A percentile compares a stretch with the other conserved stretches of the same genome.
Conservation (phyloP, 2,113 vertebrate genomes). For the Prunella himalayana region DNA sequence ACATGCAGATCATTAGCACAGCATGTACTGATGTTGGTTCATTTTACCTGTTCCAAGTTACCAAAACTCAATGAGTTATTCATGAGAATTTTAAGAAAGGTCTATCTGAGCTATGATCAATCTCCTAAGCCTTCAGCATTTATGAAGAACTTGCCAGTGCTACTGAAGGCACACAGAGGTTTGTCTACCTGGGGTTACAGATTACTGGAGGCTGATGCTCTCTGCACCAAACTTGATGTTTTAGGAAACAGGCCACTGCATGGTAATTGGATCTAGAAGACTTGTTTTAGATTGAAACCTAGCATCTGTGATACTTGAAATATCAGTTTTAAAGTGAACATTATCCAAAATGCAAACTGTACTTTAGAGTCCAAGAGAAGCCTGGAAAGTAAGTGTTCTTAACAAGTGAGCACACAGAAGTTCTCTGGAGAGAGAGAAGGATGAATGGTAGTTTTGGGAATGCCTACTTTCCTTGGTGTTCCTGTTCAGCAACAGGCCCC, state of each 20-base stretch:
- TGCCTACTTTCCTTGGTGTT: rapidly evolving
- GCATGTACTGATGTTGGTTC: neutral
- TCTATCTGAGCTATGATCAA: neutral
- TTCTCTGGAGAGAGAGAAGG: neutral
- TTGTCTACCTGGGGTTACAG: neutral
- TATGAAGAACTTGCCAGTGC: neutral
- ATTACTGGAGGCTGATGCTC: neutral
- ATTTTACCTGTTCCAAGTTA: neutral
- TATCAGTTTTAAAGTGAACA: rapidly evolving
- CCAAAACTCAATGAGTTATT: neutral
- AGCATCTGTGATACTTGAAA: neutral
- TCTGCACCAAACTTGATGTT: neutral
- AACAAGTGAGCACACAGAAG: neutral
- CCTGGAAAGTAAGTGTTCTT: neutral
- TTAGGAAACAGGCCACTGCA: neutral
- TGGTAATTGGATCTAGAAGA: neutral
- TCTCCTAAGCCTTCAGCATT: neutral
- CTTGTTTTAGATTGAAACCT: neutral
- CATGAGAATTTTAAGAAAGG: neutral
- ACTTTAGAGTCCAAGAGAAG: neutral
- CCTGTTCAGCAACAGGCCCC: neutral
- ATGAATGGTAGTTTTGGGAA: neutral
- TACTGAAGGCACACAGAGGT: neutral
- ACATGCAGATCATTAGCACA: neutral
- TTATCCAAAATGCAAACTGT: neutral